Base-by-base conservation (phyloP, 2,888 invertebrate genomes). In the Hyposoter dolosus region DNA sequence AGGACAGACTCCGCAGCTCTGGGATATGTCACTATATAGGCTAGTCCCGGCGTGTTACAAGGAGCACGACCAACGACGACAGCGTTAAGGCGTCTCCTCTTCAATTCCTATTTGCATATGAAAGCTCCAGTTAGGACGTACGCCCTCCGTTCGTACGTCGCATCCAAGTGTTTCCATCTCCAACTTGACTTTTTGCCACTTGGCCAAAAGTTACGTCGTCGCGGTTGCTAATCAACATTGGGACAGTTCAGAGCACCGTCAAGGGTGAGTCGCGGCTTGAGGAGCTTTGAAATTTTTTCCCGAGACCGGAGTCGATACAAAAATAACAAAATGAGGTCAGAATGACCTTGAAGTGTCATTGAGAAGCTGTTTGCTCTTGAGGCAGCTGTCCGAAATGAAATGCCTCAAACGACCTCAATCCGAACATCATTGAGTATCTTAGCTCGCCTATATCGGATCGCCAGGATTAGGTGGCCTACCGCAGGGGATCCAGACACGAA, bases 61-160 rank as follows among this genome's bases (percentile, higher is more conserved):
- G 78, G 40, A 79, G 69, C 7, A 56, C 19, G 60, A 56, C 15
- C 40, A 74, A 53, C 65, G 65, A 43, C 72, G 65, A 74, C 72
- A 74, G 17, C 72, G 80, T 81, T 74, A 74, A 81, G 65, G 72
- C 65, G 72, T 81, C 47, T 35, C 71, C 80, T 65, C 72, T 81
- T 81, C 65, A 66, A 81, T 81, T 66, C 40, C 65, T 5, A 81
- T 81, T 81, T 81, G 65, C 65, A 81, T 74, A 53, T 71, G 79
- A 71, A 79, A 79, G 79, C 79, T 56, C 28, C 35, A 56, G n/a
- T n/a, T 10, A 47, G 68, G 43, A 69, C 66, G 28, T 32, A 32
- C 56, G 40, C 32, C 12, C 19, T 76, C 43, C 43, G 53, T 43
- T 65, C 63, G 9, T 47, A 50, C 50, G 45, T 68, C 50, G 28